Evolutionary conservation across 2,888 invertebrate species (phyloP), one percentile per base, ranked within the genome.

Genomic region (Eilema griseolum): DNA sequence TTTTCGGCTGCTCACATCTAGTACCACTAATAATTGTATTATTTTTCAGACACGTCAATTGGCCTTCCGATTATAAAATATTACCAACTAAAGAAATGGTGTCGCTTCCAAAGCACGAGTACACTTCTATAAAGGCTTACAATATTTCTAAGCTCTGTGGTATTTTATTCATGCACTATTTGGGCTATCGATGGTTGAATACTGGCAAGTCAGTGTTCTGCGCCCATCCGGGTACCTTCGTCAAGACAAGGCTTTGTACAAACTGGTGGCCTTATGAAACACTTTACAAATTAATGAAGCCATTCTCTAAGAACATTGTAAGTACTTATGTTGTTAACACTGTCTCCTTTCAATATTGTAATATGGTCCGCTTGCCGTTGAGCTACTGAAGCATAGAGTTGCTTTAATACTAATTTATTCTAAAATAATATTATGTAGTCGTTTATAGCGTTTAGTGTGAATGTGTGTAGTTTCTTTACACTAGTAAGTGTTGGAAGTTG

Each of bases 251-350:
- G 67, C 72, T 99, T 56, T 95, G 97, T 31, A 96, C 98, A 31
- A 96, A 98, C 90, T 99, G 98, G 97, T 99, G 98, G 98, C 87
- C 97, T 5, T 98, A 97, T 85, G 96, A 97, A 78, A 80, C 97
- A 0, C 88, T 98, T 0, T 99, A 98, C 88, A 96, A 96, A 8
- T 61, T 98, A 0, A 98, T 97, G 79, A 95, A 97, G 75, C 99
- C 99, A 4, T 99, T 99, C 90, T 98, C 98, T 8, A 99, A 99
- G 92, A 97, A 98, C 28, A 90, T 99, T 95, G 98, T 98, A 92
- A 96, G 96, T 93, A 68, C 20, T 33, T 14, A n/a, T 0, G 16
- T 10, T 3, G 16, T 33, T 23, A 2, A 16, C 26, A 16, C 12
- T 41, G 26, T 26, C 14, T 16, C 11, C 37, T 37, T 11, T 37